These are phyloP conservation scores for Synaphobranchus kaupii DNA, from an alignment of 2,797 vertebrate genomes.

Conservation along the genomic window DNA sequence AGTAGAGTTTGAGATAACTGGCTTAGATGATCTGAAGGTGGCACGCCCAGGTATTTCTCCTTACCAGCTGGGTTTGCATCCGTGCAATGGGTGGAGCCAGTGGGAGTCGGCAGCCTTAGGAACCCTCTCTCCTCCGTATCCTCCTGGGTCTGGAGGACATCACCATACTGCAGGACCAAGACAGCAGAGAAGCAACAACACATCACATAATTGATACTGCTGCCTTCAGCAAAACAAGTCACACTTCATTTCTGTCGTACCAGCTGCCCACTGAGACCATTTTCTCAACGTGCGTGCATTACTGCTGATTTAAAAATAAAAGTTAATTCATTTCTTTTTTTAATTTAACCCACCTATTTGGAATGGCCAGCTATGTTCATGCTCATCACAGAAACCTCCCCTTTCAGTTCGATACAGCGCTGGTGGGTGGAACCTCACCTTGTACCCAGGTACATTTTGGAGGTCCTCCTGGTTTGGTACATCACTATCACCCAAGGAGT, in stretches of 20 bases:
- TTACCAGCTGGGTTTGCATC: conserved; percentile 87
- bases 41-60: neutral
- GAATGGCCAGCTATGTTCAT: no score
- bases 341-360: no score
- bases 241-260: no score
- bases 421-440: conserved; percentile 65
- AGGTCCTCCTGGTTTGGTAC: conserved; percentile 31
- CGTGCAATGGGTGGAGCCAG: conserved; percentile 77
- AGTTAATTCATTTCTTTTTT: neutral
- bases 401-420: neutral
- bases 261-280: neutral
- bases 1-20: neutral
- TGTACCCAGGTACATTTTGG: conserved; percentile 68
- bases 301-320: neutral
- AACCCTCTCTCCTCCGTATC: conserved; percentile 47
- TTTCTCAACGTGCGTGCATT: neutral
- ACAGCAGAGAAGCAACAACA: neutral
- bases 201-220: neutral
- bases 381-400: neutral
- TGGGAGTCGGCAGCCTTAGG: conserved; percentile 77
- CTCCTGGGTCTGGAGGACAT: conserved; percentile 62
- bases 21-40: neutral
- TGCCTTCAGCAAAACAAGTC: neutral
- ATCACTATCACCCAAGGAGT: conserved; percentile 41
- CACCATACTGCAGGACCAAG: conserved; percentile 75